Base-by-base conservation (phyloP, 2,113 vertebrate genomes). In the Lathamus discolor region DNA sequence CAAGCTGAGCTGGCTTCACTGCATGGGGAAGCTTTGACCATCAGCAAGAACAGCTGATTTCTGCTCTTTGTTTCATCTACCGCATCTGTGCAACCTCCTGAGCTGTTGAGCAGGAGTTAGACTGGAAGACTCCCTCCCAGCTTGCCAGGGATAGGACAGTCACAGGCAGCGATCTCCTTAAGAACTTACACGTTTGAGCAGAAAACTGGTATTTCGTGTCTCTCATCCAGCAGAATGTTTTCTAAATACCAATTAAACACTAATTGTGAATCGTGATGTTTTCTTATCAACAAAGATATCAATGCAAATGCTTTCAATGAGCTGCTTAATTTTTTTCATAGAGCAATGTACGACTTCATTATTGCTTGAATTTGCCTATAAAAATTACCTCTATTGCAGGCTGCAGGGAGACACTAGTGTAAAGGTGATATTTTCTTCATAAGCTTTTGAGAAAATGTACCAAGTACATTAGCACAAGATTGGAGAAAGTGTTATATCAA, bases 181-280 rank as follows among this genome's bases (percentile, higher is more conserved):
- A 87, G 46, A 39, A 79, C 67, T 79, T 69, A 67, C 22, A 12
- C 37, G 9, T 89, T 10, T 8, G 67, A 19, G 49, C 57, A 92
- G 69, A 93, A 72, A 67, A 44, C 78, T 88, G 78, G 43, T 75
- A 83, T 91, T 70, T 85, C 49, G 17, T 7, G 10, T 28, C 46
- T 27, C 68, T 72, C 31, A 84, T 49, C 48, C 86, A 52, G 67
- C 92, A 96, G 85, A 95, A 17, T 85, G 43, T 86, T 96, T 92
- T 92, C 86, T 95, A 94, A 97, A 96, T 91, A 93, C 69, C 78
- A 14, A 79, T 79, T 90, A 93, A 95, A 84, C 51, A 88, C 77
- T 93, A 95, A 95, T 88, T 96, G 86, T 78, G 83, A 39, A 31
- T 87, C 62, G 49, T 72, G 52, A 72, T 63, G 61, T 51, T 93